Base-by-base conservation (phyloP, 92 coral and sea anemone species). In the Palythoa heliodiscus region DNA sequence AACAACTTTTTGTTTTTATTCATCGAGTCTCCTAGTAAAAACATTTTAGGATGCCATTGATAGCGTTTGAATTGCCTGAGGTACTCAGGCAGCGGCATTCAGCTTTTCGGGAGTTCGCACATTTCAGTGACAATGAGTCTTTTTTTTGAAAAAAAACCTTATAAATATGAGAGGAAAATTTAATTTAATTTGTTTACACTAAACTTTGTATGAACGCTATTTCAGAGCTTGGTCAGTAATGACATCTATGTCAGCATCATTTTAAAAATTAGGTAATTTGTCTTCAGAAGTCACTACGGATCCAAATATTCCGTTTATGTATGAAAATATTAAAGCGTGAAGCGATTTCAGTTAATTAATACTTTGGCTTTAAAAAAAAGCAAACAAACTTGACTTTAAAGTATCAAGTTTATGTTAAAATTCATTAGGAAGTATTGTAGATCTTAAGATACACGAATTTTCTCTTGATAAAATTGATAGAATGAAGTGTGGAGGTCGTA, bases 391-490 rank as follows among this genome's bases (percentile, higher is more conserved):
- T 11, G 37, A 52, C 1, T 35, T 64, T 23, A 11, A 64, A 64
- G 35, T 19, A 64, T 3, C 11, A 11, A 20, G 39, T 10, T 23
- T 22, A 25, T 24, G 50, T 43, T 43, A 5, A 15, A 24, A 67
- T 20, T 67, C 71, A 79, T 55, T 40, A 6, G 55, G 15, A 52
- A 78, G 61, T 63, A 60, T 79, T 79, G n/a, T n/a, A 58, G 50
- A 43, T 43, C 50, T 43, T 58, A 5, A 58, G 20, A 13, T 58
- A 7, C n/a, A 6, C 5, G 3, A 58, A 16, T 16, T 22, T 58
- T 4, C 14, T 52, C 35, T 75, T 75, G 20, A 25, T 47, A 47
- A 48, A 50, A 43, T 35, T 5, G 25, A 74, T 23, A 52, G 60
- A 47, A 74, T 40, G 43, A 58, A 58, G 13, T 11, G 2, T 1